Conservation (phyloP, 1,140 invertebrate genomes). For the Danaus melanippus region DNA sequence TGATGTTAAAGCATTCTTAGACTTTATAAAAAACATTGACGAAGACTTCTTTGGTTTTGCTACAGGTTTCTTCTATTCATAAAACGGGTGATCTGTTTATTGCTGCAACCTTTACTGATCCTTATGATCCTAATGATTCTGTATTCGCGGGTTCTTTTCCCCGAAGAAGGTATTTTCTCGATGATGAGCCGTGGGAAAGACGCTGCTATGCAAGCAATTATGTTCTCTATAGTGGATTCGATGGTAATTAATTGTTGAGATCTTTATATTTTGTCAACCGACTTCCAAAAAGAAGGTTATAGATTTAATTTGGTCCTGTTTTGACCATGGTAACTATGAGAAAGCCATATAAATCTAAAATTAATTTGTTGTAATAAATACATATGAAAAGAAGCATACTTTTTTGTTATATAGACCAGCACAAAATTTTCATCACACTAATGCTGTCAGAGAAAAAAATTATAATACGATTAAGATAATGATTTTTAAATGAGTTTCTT, state of each 20-base stretch:
- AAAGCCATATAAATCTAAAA: too few species aligned
- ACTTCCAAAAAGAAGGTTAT: too few species aligned
- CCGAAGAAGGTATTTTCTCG: slow-evolving; percentile 71
- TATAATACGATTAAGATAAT: too few species aligned
- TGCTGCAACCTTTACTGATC: slow-evolving; percentile 81
- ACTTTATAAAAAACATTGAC: too few species aligned
- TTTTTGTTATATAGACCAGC: too few species aligned
- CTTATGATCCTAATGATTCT: slow-evolving; percentile 74
- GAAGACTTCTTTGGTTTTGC: not conserved
- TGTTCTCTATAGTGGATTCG: slow-evolving; percentile 86
- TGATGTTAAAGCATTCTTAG: too few species aligned
- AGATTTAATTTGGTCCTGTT: not conserved
- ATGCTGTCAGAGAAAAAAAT: too few species aligned
- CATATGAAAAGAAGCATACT: too few species aligned
- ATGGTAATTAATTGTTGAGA: slow-evolving; percentile 63
- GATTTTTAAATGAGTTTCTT: too few species aligned
- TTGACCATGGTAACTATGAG: too few species aligned
- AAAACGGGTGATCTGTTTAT: slow-evolving; percentile 73
- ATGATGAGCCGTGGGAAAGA: slow-evolving; percentile 71
- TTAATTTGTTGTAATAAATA: too few species aligned
- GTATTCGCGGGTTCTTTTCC: slow-evolving; percentile 76
- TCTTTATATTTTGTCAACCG: not conserved
- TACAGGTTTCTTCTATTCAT: slow-evolving; percentile 45
- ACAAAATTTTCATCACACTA: too few species aligned
- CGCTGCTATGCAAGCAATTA: slow-evolving; percentile 83